Conservation (phyloP, 1,140 invertebrate species). For the Fopius arisanus region DNA sequence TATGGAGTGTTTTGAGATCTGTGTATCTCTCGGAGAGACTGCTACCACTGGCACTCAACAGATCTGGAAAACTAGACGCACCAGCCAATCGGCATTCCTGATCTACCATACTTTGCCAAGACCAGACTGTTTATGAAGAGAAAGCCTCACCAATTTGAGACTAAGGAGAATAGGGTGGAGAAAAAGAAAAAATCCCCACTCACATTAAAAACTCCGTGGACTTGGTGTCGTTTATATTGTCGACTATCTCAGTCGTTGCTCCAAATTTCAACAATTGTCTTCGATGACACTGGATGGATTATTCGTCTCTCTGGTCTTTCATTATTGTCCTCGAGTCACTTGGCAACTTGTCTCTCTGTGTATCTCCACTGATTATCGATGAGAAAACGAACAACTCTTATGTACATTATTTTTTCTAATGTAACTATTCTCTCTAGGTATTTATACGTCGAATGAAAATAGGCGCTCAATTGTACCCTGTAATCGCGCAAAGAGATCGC, state of each 20-base stretch:
- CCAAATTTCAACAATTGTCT: constrained; percentile 28
- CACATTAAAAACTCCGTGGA: not conserved
- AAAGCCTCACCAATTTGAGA: not conserved
- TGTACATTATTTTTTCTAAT: not conserved
- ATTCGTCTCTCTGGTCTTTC: not conserved
- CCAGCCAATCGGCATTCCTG: constrained; percentile 48
- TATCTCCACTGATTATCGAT: not conserved
- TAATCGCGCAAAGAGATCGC: not conserved
- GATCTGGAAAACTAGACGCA: constrained; percentile 51
- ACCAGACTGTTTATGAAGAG: constrained; percentile 10
- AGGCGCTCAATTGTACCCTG: not conserved
- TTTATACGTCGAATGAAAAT: not conserved
- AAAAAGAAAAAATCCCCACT: not conserved
- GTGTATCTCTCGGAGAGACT: constrained; percentile 38
- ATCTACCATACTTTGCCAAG: constrained; percentile 60
- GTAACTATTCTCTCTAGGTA: not conserved
- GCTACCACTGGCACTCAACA: constrained; percentile 53
- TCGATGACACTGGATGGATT: constrained; percentile 30
- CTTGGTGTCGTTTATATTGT: not conserved
- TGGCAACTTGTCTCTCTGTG: constrained; percentile 18
- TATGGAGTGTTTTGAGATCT: constrained; percentile 55
- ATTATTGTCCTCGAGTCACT: constrained; percentile 22
- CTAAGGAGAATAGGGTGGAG: not conserved
- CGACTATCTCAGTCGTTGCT: constrained; percentile 17
- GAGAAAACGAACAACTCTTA: not conserved